Evolutionary conservation across 2,888 invertebrate species (phyloP), one percentile per base, ranked within the genome.

Genomic region (Orgyia antiqua): DNA sequence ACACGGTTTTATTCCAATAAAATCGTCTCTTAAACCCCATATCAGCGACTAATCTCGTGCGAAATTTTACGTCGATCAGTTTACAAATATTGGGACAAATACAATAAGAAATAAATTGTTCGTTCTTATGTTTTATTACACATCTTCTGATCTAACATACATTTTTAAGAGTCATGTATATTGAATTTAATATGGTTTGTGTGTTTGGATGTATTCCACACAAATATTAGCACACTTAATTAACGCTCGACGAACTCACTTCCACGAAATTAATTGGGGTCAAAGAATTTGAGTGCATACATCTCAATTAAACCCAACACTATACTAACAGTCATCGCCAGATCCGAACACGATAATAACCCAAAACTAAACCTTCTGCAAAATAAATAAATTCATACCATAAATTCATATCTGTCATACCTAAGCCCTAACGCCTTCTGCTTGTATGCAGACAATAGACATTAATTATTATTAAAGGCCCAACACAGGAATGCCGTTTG

Each of bases 211-310:
- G 67, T 52, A 63, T 67, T 58, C 58, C 60, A 39, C 42, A 65
- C 67, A 75, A 78, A 78, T 72, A 76, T 79, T 72, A 75, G 73
- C 68, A 58, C 42, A 78, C 62, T 78, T 72, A 74, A 83, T 80
- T 78, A 79, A 70, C 69, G 67, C 67, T 58, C 69, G 66, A 65
- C 71, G 64, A 68, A 71, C 66, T 68, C 69, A 65, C 68, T 82
- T 84, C 79, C 75, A 73, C 72, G 80, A 82, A 82, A 76, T 74
- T 80, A 80, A 83, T 82, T 82, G 73, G 71, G 80, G 82, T 74
- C 74, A 80, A 79, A 80, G 71, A 78, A 74, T 82, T 78, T 74
- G 71, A 73, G 72, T 79, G 80, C 77, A 83, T 74, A 75, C 76
- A 62, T 76, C 73, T 80, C 78, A 82, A 83, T 83, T 80, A 75